Base-by-base conservation (phyloP, 2,797 vertebrate genomes). In the Neopelma chrysocephalum region DNA sequence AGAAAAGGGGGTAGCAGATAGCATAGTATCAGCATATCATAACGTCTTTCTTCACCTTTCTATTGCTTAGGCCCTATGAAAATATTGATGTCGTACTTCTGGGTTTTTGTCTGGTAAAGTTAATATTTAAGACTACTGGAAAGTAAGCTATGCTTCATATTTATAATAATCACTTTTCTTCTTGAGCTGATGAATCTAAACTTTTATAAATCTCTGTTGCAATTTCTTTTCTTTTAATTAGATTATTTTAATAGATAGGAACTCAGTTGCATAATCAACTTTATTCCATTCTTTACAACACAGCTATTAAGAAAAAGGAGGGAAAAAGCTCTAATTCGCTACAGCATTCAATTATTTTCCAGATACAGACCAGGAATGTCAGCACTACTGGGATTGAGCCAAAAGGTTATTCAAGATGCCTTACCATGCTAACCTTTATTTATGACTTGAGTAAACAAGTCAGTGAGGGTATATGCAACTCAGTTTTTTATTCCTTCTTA, bases 341-440 rank as follows among this genome's bases (percentile, higher is more conserved):
- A 47, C 66, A 92, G 18, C 51, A 79, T 88, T 84, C 54, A 25
- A 47, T 95, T 95, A 62, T 96, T 94, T 96, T 94, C 57, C 70
- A 93, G 94, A 94, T 66, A 64, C 48, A 88, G 50, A 77, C 81
- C 68, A 94, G 71, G 94, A 97, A 97, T 92, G 65, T 95, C 94
- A 96, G 93, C 47, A 87, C 89, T 77, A 84, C 38, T 77, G 76
- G 73, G 92, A 96, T 3, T 94, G 82, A 95, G 25, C 64, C 45
- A 64, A 95, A 97, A 97, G 95, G 89, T 93, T 94, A 89, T 86
- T 91, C 70, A 64, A 91, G 73, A 70, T 58, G 64, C 62, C 17
- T 94, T 87, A 84, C 32, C 23, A 78, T 42, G 23, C 29, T 90
- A 84, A 94, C 94, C 70, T 96, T 96, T 96, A 84, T 94, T 94